Evolutionary conservation across 2,797 vertebrate genomes (phyloP).

Genomic region (Myotis vivesi): DNA sequence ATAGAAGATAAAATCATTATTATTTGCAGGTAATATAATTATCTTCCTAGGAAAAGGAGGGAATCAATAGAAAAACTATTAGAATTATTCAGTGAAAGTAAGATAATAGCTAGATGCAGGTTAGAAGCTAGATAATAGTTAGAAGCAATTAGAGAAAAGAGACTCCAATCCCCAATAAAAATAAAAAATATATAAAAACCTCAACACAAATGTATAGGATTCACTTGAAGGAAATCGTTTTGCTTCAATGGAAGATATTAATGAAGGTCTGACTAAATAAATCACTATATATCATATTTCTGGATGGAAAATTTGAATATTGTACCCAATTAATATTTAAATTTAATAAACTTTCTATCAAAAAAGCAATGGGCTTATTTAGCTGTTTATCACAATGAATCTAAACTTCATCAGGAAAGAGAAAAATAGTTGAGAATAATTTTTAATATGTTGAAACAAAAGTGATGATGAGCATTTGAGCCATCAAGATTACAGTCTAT

Average conservation of each 20-base stretch:
- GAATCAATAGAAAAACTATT: not conserved
- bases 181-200: not conserved
- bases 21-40: not conserved
- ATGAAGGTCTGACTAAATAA: not conserved
- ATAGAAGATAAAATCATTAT: not conserved
- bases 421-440: not conserved
- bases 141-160: not conserved
- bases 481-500: not conserved
- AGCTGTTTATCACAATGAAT: not conserved
- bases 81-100: not conserved
- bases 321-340: not conserved
- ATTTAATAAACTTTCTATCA: not conserved
- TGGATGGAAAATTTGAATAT: not conserved
- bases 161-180: not conserved
- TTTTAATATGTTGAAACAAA: not conserved
- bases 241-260: not conserved
- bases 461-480: not conserved
- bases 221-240: not conserved
- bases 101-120: not conserved
- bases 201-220: not conserved
- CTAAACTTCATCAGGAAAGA: conserved; percentile 32
- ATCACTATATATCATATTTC: not conserved
- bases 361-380: not conserved
- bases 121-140: not conserved
- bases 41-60: not conserved